A percentile compares a stretch with the other conserved stretches of the same genome.
Evolutionary conservation across 1,140 invertebrate species (phyloP).

Genomic region (Hypsibius dujardini): DNA sequence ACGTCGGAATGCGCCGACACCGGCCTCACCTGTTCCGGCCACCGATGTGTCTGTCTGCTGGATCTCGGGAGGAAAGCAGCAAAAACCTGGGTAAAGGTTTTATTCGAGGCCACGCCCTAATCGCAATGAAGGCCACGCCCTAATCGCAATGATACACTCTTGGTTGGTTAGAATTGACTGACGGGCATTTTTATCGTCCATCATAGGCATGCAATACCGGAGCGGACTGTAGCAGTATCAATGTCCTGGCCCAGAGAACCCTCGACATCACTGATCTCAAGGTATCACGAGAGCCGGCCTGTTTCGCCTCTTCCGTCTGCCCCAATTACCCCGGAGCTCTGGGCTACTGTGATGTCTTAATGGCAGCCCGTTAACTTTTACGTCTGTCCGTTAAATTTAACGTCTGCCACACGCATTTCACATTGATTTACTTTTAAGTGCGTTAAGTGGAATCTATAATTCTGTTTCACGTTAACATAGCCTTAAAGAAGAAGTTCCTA

Average conservation of each 20-base stretch:
- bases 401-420: no score
- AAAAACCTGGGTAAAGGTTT: background rate
- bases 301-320: background rate
- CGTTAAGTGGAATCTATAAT: no score
- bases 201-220: background rate
- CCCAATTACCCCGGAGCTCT: background rate
- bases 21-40: background rate
- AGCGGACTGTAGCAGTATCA: background rate
- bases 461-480: no score
- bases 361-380: slow-evolving; percentile 1
- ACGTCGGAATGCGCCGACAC: slow-evolving; percentile 2
- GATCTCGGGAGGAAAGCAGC: background rate
- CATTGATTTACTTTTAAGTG: no score
- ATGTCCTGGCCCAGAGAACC: background rate
- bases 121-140: no score
- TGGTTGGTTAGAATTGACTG: no score
- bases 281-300: background rate
- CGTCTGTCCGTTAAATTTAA: no score
- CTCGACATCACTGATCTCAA: slow-evolving; percentile 13
- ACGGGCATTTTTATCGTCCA: no score
- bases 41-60: slow-evolving; percentile 5
- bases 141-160: no score
- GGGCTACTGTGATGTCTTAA: slow-evolving; percentile 11
- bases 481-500: no score
- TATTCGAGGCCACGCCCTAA: no score